These are phyloP conservation scores for Halichoeres trimaculatus DNA, from an alignment of 2,113 vertebrate genomes.

Conservation along the genomic window DNA sequence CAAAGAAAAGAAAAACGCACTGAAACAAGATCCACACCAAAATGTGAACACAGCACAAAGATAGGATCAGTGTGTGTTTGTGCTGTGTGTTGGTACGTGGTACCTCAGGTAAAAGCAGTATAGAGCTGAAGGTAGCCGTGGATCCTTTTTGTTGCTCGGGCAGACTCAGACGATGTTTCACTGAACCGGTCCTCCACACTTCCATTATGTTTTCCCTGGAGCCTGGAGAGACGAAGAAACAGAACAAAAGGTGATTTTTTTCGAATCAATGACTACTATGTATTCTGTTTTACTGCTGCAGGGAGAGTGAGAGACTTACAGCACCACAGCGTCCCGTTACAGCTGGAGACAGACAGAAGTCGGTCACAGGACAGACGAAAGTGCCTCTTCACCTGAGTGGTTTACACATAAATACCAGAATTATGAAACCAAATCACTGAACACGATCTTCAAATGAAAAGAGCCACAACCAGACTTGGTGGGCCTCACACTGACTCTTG, in stretches of 20 bases:
- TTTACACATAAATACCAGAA: not conserved
- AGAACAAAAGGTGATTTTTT: not conserved
- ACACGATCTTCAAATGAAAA: not conserved
- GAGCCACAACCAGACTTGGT: too few relatives aligned
- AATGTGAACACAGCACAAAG: not conserved
- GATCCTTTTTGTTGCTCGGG: constrained; percentile 70
- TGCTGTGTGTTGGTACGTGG: not conserved
- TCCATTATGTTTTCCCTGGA: constrained; percentile 83
- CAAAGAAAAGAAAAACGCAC: not conserved
- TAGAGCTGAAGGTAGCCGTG: constrained; percentile 75
- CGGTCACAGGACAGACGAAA: constrained; percentile 84
- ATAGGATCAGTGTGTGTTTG: too few relatives aligned
- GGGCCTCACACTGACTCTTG: too few relatives aligned
- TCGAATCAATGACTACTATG: not conserved
- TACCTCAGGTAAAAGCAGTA: constrained; percentile 91
- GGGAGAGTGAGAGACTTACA: constrained; percentile 84
- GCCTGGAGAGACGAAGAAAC: constrained; percentile 75
- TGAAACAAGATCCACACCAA: not conserved
- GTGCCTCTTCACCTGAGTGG: constrained; percentile 75
- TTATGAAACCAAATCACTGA: not conserved
- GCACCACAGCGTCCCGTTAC: constrained; percentile 86
- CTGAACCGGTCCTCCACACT: constrained; percentile 76
- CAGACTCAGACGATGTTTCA: constrained; percentile 76
- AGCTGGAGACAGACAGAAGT: constrained; percentile 85
- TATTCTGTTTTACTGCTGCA: not conserved